A percentile compares a stretch with the other conserved stretches of the same genome.
These are phyloP conservation scores for mouse (Mus musculus) DNA, from an alignment of 2,113 vertebrate species.

Conservation along the genomic window DNA sequence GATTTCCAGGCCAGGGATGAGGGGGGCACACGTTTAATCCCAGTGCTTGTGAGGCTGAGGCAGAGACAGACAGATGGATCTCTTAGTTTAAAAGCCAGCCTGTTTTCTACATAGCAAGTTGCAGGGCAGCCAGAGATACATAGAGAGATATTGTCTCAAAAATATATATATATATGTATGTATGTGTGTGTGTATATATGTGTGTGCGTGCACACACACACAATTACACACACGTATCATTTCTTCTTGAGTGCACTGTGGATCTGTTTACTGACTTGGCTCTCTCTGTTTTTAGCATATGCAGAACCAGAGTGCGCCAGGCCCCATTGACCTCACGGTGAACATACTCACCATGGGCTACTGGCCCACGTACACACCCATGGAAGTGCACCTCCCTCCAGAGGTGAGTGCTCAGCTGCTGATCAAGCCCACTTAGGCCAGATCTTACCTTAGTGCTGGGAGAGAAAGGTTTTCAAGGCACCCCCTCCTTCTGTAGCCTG, in stretches of 20 bases:
- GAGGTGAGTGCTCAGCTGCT: conserved; percentile 83
- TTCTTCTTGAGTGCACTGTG: not conserved
- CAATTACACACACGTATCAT: not conserved
- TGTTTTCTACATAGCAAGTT: not conserved
- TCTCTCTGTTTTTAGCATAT: conserved; percentile 85
- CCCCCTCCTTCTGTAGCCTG: not conserved
- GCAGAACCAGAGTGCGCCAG: conserved; percentile 90
- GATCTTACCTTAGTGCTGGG: not conserved
- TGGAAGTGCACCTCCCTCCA: conserved; percentile 90
- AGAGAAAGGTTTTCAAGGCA: not conserved
- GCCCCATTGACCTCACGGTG: conserved; percentile 90
- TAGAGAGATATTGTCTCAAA: not conserved
- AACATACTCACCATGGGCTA: conserved; percentile 93
- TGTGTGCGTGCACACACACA: too few species aligned
- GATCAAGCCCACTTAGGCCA: not conserved
- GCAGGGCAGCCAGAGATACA: not conserved
- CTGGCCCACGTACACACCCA: conserved; percentile 90
- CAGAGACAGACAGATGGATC: not conserved
- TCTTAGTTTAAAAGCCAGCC: not conserved
- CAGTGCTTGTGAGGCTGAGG: not conserved
- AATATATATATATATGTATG: too few species aligned
- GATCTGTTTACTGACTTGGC: not conserved
- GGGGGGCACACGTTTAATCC: not conserved
- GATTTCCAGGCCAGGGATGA: not conserved
- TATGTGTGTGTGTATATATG: too few species aligned